Evolutionary conservation across 1,140 invertebrate species (phyloP).

Genomic region (Agraylea sexmaculata): DNA sequence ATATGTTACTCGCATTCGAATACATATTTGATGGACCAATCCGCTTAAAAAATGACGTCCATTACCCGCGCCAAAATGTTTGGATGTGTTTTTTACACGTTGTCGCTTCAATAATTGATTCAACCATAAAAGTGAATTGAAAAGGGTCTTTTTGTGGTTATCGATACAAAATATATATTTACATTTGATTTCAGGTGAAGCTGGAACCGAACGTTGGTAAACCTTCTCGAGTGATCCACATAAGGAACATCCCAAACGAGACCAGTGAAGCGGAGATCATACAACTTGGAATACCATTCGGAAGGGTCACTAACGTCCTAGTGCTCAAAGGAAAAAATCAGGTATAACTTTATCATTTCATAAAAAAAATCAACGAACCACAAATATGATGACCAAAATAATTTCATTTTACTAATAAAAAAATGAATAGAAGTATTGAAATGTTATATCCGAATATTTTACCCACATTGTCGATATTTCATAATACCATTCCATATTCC

Average conservation of each 20-base stretch:
- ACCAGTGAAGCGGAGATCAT: slow-evolving; percentile 94
- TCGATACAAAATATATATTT: no score
- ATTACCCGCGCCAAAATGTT: neutral
- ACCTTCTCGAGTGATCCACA: slow-evolving; percentile 92
- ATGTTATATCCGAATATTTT: no score
- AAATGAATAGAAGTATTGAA: neutral
- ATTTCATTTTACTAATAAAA: neutral
- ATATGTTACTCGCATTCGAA: slow-evolving; percentile 1
- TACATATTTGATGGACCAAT: neutral
- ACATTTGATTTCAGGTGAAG: slow-evolving; percentile 73
- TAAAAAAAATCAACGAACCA: no score
- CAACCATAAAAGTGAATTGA: neutral
- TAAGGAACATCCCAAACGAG: slow-evolving; percentile 95
- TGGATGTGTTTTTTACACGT: slow-evolving; percentile 4
- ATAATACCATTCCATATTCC: neutral
- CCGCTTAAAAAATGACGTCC: neutral
- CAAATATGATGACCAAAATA: neutral
- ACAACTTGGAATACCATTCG: slow-evolving; percentile 92
- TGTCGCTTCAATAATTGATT: neutral
- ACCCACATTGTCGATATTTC: neutral
- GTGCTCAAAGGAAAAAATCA: slow-evolving; percentile 95
- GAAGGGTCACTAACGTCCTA: slow-evolving; percentile 90
- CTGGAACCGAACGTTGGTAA: slow-evolving; percentile 75
- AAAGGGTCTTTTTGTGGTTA: slow-evolving; percentile 28
- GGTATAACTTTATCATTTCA: slow-evolving; percentile 38